Evolutionary conservation across 1,140 invertebrate species (phyloP), one percentile per base, ranked within the genome.

Genomic region (Bradysia coprophila): DNA sequence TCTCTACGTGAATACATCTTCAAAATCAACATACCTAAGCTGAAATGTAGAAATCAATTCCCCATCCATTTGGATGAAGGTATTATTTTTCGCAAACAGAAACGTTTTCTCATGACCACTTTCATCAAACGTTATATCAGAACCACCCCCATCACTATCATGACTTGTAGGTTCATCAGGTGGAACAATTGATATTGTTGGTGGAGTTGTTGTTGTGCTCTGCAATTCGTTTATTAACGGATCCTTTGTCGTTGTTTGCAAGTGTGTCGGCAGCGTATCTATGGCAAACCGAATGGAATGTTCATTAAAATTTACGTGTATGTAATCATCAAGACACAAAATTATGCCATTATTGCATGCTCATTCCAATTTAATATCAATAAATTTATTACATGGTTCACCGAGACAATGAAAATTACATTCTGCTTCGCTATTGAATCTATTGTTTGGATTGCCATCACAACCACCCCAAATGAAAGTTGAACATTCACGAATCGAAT

Each of bases 1-100:
- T 28, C 6, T 28, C 24, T 28, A 28, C 6, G 24, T 28, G 13
- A 8, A 6, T 28, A 13, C 24, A 28, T n/a, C n/a, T n/a, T n/a
- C n/a, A n/a, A n/a, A n/a, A n/a, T n/a, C 9, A 48, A 52, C 51
- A 55, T 59, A 84, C 81, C 82, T 76, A 50, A 87, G 68, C 62
- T 87, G 83, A 64, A 87, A 89, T 38, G 77, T 76, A 57, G 83
- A 78, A 53, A 87, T 86, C 45, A 83, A 77, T 50, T 81, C 76
- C 8, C 82, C 82, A 56, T 86, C 83, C 13, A 89, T 68, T 56
- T 89, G 84, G 54, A 89, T 87, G 55, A 78, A 89, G 2, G 83
- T 86, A 51, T 86, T 85, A 43, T 79, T 81, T 55, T 85, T 77
- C 6, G 82, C 81, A 57, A 87, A 87, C 74, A 87, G 84, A 56